Conservation (phyloP, 2,113 vertebrate genomes). For the Elanus axillaris region DNA sequence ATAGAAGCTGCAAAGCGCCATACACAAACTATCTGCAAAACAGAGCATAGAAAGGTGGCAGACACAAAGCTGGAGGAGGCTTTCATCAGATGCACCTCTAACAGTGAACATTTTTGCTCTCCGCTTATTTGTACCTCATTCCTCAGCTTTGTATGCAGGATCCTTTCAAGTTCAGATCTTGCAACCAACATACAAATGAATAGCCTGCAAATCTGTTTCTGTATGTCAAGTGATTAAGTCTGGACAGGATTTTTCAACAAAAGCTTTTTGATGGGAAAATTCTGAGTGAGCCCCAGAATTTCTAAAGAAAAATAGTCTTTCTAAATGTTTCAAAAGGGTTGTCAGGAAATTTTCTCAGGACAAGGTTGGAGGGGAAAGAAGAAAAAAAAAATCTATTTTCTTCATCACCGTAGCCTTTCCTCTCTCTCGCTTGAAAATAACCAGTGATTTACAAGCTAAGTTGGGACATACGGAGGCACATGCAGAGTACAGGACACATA, state of each 20-base stretch:
- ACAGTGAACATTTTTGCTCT: not conserved
- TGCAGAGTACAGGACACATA: not conserved
- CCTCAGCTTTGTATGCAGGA: not conserved
- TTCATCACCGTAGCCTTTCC: not conserved
- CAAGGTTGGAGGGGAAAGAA: not conserved
- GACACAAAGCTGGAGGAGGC: not conserved
- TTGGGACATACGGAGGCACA: fast-evolving
- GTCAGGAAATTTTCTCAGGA: not conserved
- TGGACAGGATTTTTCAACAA: not conserved
- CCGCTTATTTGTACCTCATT: not conserved
- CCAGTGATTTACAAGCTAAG: not conserved
- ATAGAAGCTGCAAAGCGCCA: not conserved
- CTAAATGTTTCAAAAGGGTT: not conserved
- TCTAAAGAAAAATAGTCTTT: not conserved
- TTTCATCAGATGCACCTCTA: not conserved
- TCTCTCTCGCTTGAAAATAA: not conserved
- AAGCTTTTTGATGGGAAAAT: not conserved
- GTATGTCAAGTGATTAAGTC: not conserved
- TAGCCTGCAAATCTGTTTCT: not conserved
- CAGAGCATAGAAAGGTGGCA: not conserved
- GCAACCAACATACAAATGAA: not conserved
- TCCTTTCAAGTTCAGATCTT: not conserved
- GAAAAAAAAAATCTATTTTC: not conserved
- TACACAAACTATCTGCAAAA: not conserved
- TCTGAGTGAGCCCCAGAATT: not conserved